Evolutionary conservation across 1,140 invertebrate genomes (phyloP).

Genomic region (Brachionus plicatilis): DNA sequence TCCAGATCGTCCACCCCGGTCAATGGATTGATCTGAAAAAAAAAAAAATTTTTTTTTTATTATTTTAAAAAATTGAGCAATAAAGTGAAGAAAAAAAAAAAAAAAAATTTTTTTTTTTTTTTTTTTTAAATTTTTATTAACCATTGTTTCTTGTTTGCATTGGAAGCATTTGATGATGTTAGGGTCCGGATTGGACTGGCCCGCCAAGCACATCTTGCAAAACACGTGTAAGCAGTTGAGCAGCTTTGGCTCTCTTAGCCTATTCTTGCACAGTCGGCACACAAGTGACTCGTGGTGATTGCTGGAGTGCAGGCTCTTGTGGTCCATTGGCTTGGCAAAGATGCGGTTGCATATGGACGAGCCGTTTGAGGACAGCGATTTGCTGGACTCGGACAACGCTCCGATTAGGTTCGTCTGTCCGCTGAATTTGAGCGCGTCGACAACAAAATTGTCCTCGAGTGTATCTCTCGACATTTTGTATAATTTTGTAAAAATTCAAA

Average conservation of each 20-base stretch:
- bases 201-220: slow-evolving; percentile 72
- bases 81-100: background rate
- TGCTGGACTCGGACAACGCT: slow-evolving; percentile 11
- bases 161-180: slow-evolving; percentile 62
- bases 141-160: slow-evolving; percentile 75
- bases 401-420: background rate
- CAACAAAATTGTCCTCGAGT: background rate
- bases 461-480: slow-evolving; percentile 7
- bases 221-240: slow-evolving; percentile 84
- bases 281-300: slow-evolving; percentile 44
- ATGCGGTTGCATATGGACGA: background rate
- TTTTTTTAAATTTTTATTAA: background rate
- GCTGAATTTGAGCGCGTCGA: background rate
- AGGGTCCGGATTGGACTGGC: background rate
- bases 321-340: background rate
- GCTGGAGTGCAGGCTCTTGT: background rate
- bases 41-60: slow-evolving; percentile 29
- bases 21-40: background rate
- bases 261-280: slow-evolving; percentile 61
- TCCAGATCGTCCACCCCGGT: slow-evolving; percentile 67
- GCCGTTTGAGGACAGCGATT: slow-evolving; percentile 16
- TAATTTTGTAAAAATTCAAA: background rate
- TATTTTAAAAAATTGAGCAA: too few species aligned
- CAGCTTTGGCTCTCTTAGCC: slow-evolving; percentile 71
- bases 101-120: too few species aligned